phyloP scores from a whole-genome alignment of 2,888 invertebrate genomes.

The Microctonus hyperodae region DNA sequence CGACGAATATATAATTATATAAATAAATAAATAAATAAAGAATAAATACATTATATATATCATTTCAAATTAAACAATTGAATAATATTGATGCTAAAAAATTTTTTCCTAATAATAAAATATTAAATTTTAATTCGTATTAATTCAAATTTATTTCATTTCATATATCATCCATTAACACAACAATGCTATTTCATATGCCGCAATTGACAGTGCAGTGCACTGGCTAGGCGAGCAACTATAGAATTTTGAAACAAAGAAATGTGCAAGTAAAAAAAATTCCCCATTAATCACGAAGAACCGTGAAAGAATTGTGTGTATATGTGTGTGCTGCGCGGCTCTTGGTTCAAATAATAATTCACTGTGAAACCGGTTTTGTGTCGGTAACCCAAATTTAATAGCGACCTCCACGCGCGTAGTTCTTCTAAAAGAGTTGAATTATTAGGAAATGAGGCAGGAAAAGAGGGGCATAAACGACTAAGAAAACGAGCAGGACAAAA shows the following conservation, averaged over 20 bases:
- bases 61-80: neutral
- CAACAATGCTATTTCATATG: neutral
- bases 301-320: slow-evolving; percentile 7
- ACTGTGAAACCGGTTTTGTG: slow-evolving; percentile 29
- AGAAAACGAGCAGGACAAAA: neutral
- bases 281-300: slow-evolving; percentile 22
- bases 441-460: slow-evolving; percentile 20
- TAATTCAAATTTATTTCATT: neutral
- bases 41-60: neutral
- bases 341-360: slow-evolving; percentile 31
- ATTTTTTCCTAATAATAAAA: neutral
- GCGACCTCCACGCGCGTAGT: slow-evolving; percentile 22
- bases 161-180: neutral
- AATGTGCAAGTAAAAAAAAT: slow-evolving; percentile 15
- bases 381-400: slow-evolving; percentile 34
- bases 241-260: slow-evolving; percentile 28
- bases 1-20: neutral
- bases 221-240: neutral
- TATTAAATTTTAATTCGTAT: neutral
- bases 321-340: slow-evolving; percentile 10
- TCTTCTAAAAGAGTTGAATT: slow-evolving; percentile 32
- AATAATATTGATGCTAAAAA: neutral
- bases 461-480: neutral
- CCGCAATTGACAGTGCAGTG: neutral
- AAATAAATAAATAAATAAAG: neutral